Conservation (phyloP, 2,888 invertebrate species). For the Ellobium chinense region DNA sequence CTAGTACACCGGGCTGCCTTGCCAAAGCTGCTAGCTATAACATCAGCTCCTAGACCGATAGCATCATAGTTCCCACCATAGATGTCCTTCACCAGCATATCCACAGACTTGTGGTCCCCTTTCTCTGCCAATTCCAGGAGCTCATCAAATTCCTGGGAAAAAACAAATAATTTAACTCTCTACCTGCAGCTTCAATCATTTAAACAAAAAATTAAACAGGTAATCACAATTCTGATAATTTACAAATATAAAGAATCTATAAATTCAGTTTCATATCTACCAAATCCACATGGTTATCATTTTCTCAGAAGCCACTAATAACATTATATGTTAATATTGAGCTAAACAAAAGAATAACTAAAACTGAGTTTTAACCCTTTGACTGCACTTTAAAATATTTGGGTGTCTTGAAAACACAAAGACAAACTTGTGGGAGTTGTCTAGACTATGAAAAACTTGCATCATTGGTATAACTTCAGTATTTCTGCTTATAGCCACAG, state of each 20-base stretch:
- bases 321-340: no score
- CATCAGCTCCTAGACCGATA: slow-evolving; percentile 83
- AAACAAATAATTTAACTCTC: neutral
- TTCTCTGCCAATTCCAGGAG: slow-evolving; percentile 84
- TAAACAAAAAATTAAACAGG: neutral
- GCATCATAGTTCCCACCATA: slow-evolving; percentile 83
- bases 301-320: no score
- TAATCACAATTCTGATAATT: neutral
- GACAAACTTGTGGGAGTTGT: no score
- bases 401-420: no score
- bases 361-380: no score
- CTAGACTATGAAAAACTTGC: no score
- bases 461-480: no score
- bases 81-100: slow-evolving; percentile 85
- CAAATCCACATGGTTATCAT: no score
- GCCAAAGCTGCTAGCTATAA: slow-evolving; percentile 86
- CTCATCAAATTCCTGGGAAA: slow-evolving; percentile 83
- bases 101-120: slow-evolving; percentile 85
- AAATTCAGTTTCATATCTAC: neutral
- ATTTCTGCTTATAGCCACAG: no score
- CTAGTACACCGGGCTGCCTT: slow-evolving; percentile 81
- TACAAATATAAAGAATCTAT: neutral
- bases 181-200: neutral
- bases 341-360: no score
- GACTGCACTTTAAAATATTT: no score